Evolutionary conservation across 92 coral and sea anemone genomes (phyloP), one percentile per base, ranked within the genome.

Genomic region (Micromussa lordhowensis): DNA sequence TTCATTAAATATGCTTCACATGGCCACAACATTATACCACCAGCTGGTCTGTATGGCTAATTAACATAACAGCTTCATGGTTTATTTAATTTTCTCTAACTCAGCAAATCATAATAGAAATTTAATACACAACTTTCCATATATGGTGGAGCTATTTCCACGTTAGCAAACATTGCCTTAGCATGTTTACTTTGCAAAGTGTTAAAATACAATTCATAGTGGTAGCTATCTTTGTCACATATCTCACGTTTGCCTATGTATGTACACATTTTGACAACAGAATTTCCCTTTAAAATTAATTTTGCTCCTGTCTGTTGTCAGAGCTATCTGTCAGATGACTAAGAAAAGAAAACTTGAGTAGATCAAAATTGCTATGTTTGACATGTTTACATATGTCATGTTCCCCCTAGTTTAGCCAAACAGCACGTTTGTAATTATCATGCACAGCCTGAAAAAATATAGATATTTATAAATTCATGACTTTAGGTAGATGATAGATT

Each of bases 11-110:
- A 86, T 86, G 82, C 89, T 48, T 86, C 61, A 35, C 88, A 85
- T 35, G 75, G 81, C 82, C n/a, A 19, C 77, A 68, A 57, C 54
- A 85, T 64, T 59, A 55, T 40, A 38, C 75, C 40, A 86, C 82
- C 97, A 94, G 95, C 94, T 94, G 97, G 91, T 75, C 11, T 19
- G 32, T 34, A 84, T n/a, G 73, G 71, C 94, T 94, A 90, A 94
- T 94, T 94, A 94, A 80, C 97, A 94, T 94, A 94, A 81, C 84
- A 84, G 77, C 88, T 81, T 89, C 89, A 82, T 86, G 89, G 82
- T 86, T 91, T 87, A 93, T 92, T 94, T 85, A 88, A 84, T 87
- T 90, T 90, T 78, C 88, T 82, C 84, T 90, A 53, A 75, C 82
- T 74, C 44, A 55, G 84, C 94, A 85, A 90, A 87, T 71, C 87